Evolutionary conservation across 2,797 vertebrate species (phyloP).

Genomic region (Pogonophryne albipinna): DNA sequence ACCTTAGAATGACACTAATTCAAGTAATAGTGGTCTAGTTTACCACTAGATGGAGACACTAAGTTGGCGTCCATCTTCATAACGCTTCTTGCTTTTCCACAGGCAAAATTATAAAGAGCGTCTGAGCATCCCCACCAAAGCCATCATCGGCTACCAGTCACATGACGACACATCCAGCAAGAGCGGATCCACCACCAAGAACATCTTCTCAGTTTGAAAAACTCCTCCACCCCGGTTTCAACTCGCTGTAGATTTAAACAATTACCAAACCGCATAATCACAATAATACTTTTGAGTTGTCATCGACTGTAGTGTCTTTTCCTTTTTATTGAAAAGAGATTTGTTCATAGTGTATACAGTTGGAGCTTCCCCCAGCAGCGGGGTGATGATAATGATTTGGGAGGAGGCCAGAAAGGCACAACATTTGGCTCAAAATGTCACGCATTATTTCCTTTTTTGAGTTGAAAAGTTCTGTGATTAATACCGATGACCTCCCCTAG

Average conservation of each 20-base stretch:
- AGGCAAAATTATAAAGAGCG: constrained; percentile 89
- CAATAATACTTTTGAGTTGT: constrained; percentile 83
- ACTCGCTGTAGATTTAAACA: constrained; percentile 86
- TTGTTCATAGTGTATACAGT: constrained; percentile 74
- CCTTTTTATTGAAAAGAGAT: constrained; percentile 78
- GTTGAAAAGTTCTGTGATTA: constrained; percentile 72
- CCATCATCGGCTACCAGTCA: constrained; percentile 88
- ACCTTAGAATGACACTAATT: background rate
- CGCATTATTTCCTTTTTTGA: constrained; percentile 72
- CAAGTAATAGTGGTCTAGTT: background rate
- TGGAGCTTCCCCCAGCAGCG: constrained; percentile 54
- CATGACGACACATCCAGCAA: constrained; percentile 91
- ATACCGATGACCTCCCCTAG: constrained; percentile 62
- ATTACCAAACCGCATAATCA: constrained; percentile 82
- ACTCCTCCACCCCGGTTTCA: constrained; percentile 52
- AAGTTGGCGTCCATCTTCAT: background rate
- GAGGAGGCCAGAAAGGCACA: constrained; percentile 34
- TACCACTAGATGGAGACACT: constrained; percentile 65
- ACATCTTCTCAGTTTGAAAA: constrained; percentile 88
- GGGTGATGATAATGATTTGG: constrained; percentile 27
- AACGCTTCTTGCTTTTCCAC: constrained; percentile 29
- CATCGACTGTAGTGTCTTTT: constrained; percentile 86
- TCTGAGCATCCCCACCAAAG: constrained; percentile 84
- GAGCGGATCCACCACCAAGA: constrained; percentile 91
- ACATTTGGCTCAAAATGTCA: constrained; percentile 52